Conservation (phyloP, 2,888 invertebrate species). For the Mimumesa dahlbomi region DNA sequence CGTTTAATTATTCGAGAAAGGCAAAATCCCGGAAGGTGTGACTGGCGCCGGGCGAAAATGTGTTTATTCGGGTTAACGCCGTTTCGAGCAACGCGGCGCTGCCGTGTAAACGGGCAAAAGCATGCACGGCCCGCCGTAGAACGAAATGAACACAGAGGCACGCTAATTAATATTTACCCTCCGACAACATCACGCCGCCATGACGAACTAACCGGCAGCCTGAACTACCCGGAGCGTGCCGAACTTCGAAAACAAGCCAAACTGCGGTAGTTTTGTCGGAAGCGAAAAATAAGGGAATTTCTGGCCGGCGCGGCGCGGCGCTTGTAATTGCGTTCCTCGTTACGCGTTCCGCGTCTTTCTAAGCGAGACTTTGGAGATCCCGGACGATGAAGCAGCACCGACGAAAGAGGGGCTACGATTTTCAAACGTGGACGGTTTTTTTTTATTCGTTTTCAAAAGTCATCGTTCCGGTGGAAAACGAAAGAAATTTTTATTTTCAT, state of each 20-base stretch:
- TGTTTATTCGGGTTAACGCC: slow-evolving; percentile 64
- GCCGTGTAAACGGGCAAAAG: slow-evolving; percentile 56
- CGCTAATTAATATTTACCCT: slow-evolving; percentile 80
- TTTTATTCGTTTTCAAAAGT: too few species aligned
- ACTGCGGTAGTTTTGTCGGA: background rate
- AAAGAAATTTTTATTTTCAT: too few species aligned
- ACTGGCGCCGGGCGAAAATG: slow-evolving; percentile 60
- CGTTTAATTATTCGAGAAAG: slow-evolving; percentile 61
- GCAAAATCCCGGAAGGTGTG: slow-evolving; percentile 65
- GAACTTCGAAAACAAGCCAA: background rate
- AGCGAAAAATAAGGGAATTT: slow-evolving; percentile 1
- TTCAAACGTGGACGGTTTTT: too few species aligned
- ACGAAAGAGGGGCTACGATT: too few species aligned
- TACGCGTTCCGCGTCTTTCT: too few species aligned
- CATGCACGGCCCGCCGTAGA: slow-evolving; percentile 54
- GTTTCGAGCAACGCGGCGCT: slow-evolving; percentile 32
- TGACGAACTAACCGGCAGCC: slow-evolving; percentile 51
- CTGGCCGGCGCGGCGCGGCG: background rate
- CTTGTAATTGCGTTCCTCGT: background rate
- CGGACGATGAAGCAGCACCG: too few species aligned
- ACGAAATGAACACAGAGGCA: slow-evolving; percentile 75
- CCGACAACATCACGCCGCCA: slow-evolving; percentile 75
- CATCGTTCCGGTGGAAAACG: too few species aligned
- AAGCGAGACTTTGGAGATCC: too few species aligned
- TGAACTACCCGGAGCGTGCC: background rate